Evolutionary conservation across 2,113 vertebrate species (phyloP).

Genomic region (Pantherophis guttatus): DNA sequence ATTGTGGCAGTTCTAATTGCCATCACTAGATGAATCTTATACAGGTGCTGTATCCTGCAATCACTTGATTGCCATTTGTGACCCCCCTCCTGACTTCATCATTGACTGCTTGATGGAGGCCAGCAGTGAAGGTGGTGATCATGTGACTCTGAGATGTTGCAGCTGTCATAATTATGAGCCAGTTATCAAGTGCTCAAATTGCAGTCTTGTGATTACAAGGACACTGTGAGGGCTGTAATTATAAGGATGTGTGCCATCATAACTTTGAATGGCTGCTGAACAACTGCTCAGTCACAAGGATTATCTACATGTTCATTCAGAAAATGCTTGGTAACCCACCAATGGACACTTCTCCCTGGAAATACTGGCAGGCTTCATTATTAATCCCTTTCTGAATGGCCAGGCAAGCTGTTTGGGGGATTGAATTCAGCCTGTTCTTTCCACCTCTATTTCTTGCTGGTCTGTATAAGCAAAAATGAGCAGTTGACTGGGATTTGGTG

Average conservation of each 20-base stretch:
- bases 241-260: background rate
- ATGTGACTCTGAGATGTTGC: background rate
- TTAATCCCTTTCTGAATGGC: background rate
- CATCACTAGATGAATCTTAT: background rate
- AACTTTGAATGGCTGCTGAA: background rate
- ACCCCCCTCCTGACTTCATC: background rate
- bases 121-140: background rate
- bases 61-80: background rate
- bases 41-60: background rate
- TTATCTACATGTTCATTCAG: background rate
- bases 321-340: background rate
- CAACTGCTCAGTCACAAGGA: background rate
- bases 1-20: background rate
- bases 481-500: background rate
- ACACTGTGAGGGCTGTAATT: background rate
- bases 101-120: background rate
- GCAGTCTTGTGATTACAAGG: background rate
- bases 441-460: background rate
- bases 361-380: background rate
- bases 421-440: background rate
- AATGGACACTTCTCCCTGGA: background rate
- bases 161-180: background rate
- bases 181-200: background rate
- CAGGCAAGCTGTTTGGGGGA: background rate
- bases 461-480: background rate